Base-by-base conservation (phyloP, 2,797 vertebrate species). In the Hippocampus kuda region DNA sequence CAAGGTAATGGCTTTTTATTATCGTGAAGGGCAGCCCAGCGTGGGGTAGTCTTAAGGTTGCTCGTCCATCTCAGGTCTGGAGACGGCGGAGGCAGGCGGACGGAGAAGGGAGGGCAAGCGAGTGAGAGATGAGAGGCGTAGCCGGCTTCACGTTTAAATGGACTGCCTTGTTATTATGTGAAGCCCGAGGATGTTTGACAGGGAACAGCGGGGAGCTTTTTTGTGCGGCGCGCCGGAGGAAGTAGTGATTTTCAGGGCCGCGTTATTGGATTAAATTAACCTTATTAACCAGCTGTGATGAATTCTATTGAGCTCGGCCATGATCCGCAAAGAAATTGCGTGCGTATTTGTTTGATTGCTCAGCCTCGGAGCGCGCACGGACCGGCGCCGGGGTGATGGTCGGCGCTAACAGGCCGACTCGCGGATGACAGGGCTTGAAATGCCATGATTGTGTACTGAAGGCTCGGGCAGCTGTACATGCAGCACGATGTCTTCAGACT, bases 1-100 rank as follows among this genome's bases (percentile, higher is more conserved):
- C 96, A 96, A 95, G 94, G 94, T 94, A 96, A 96, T 95, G 93
- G 92, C 90, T 93, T 93, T 94, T 96, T 93, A 94, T 95, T 94
- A 93, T 92, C 90, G 90, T 90, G 86, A 92, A 95, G 90, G 91
- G 92, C 91, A 92, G 91, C 91, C 84, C 90, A 90, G 92, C 89
- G 87, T 91, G 90, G 90, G 91, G 90, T 90, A 91, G 90, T 91
- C 90, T 92, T 92, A 92, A 91, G 89, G 88, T 90, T 90, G 89
- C 90, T 91, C 88, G 89, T 91, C 91, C 91, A 91, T 91, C 89
- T 90, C 90, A 86, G 88, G 88, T 88, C 88, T 84, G 80, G 86
- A 90, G 88, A 87, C 83, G 44, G 63, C 63, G 61, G 7, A 82
- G 85, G 79, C 83, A 86, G 88, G 88, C 81, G 85, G 87, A 86